Base-by-base conservation (phyloP, 2,888 invertebrate species). In the Philereme transversata region DNA sequence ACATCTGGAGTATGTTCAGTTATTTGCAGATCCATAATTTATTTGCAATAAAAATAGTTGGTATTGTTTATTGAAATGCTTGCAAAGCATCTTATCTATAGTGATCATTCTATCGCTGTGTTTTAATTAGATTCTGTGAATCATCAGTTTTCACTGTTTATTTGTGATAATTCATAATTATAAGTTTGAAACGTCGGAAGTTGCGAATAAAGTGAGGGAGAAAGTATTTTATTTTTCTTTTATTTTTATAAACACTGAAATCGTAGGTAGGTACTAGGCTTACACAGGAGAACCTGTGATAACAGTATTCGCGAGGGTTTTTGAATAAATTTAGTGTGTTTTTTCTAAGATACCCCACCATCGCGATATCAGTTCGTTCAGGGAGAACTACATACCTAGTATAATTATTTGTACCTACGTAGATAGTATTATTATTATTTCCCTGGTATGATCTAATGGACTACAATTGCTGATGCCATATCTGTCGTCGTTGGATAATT, bases 91-190 rank as follows among this genome's bases (percentile, higher is more conserved):
- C 66, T 70, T 68, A 67, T 67, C 67, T 71, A 70, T 71, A 72
- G 75, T 79, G 77, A 83, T 83, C 73, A 78, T 82, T 35, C 73
- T 79, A 77, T 85, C 83, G 81, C 78, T 73, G 77, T 77, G 68
- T 84, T 67, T 64, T 82, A 69, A 79, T 82, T 86, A 83, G 90
- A 91, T 91, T 90, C 90, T 90, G 86, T 91, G 91, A 90, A 90
- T 91, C 90, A 80, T 86, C 75, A 72, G 86, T 88, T 90, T 87
- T 89, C 85, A 86, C 87, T 88, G 83, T 89, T 87, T 84, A 84
- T 87, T 89, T 90, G 90, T 91, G 91, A 90, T 90, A 89, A 84
- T 84, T 78, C 11, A 73, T 86, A 84, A 77, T 76, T 74, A 60
- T 88, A 86, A 88, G 84, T 67, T 73, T 70, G 79, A 88, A 86